Conservation (phyloP, 2,888 invertebrate species). For the Brachyopa scutellaris region DNA sequence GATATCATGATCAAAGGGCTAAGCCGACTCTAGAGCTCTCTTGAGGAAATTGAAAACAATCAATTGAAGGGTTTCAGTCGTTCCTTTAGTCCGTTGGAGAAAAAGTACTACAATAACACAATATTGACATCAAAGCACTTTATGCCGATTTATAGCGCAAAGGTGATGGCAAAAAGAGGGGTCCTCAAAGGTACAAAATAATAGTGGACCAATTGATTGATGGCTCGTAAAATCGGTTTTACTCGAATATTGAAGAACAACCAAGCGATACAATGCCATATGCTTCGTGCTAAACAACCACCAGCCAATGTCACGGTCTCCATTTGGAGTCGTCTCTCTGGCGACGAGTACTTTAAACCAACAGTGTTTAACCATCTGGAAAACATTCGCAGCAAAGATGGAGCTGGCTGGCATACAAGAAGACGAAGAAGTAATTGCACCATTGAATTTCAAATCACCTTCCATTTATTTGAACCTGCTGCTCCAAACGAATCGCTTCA, state of each 20-base stretch:
- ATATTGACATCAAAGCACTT: slow-evolving; percentile 44
- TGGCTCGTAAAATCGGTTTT: slow-evolving; percentile 63
- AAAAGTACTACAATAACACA: slow-evolving; percentile 48
- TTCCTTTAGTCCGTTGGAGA: neutral
- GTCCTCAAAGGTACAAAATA: too few relatives aligned
- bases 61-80: slow-evolving; percentile 13
- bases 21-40: slow-evolving; percentile 12
- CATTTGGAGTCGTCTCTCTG: neutral
- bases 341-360: slow-evolving; percentile 13
- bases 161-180: slow-evolving; percentile 16
- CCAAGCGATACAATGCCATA: slow-evolving; percentile 54
- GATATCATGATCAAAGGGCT: slow-evolving; percentile 61
- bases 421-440: slow-evolving; percentile 65
- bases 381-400: slow-evolving; percentile 29
- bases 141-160: slow-evolving; percentile 29
- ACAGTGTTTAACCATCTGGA: slow-evolving; percentile 60
- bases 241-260: slow-evolving; percentile 40
- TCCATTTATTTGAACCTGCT: slow-evolving; percentile 66
- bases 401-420: slow-evolving; percentile 21
- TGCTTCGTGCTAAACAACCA: slow-evolving; percentile 29
- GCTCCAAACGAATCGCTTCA: slow-evolving; percentile 30
- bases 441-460: slow-evolving; percentile 69
- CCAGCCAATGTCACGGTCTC: slow-evolving; percentile 62
- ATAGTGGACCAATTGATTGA: slow-evolving; percentile 70
- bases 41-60: slow-evolving; percentile 24